Evolutionary conservation across 2,797 vertebrate species (phyloP).

Genomic region (Hippoglossus hippoglossus): DNA sequence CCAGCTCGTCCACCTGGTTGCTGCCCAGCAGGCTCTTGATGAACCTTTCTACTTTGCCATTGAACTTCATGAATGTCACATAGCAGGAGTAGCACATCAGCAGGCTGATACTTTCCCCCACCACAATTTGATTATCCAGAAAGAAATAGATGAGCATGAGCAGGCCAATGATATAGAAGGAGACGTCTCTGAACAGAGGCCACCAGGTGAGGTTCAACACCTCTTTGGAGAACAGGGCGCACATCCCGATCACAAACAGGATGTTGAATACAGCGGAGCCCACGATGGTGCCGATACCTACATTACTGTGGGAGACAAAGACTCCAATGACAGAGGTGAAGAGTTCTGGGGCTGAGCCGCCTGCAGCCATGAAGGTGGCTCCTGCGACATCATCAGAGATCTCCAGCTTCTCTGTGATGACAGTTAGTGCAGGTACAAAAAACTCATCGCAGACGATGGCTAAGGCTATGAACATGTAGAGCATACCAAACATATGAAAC

Average conservation of each 20-base stretch:
- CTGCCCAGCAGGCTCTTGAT: slow-evolving; percentile 87
- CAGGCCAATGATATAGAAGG: slow-evolving; percentile 95
- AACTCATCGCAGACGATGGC: slow-evolving; percentile 98
- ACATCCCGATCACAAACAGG: slow-evolving; percentile 98
- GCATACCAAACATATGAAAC: slow-evolving; percentile 94
- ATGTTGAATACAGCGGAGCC: slow-evolving; percentile 98
- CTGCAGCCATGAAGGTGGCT: slow-evolving; percentile 98
- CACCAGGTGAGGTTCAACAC: slow-evolving; percentile 97
- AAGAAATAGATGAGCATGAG: slow-evolving; percentile 97
- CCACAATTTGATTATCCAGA: slow-evolving; percentile 93
- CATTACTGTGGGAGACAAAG: slow-evolving; percentile 96
- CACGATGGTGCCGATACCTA: slow-evolving; percentile 97
- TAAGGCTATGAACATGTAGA: slow-evolving; percentile 98
- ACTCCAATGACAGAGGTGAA: slow-evolving; percentile 98
- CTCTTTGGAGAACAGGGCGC: slow-evolving; percentile 95
- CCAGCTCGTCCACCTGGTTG: slow-evolving; percentile 92
- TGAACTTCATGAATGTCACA: slow-evolving; percentile 98
- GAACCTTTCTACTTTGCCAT: slow-evolving; percentile 86
- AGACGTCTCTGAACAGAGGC: slow-evolving; percentile 97
- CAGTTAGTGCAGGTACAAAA: slow-evolving; percentile 95
- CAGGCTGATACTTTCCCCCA: slow-evolving; percentile 89
- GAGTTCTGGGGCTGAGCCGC: slow-evolving; percentile 96
- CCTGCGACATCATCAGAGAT: slow-evolving; percentile 98
- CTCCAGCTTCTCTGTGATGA: slow-evolving; percentile 93
- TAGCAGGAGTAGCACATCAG: slow-evolving; percentile 90